Evolutionary conservation across 2,888 invertebrate genomes (phyloP).

Genomic region (Sisyra terminalis): DNA sequence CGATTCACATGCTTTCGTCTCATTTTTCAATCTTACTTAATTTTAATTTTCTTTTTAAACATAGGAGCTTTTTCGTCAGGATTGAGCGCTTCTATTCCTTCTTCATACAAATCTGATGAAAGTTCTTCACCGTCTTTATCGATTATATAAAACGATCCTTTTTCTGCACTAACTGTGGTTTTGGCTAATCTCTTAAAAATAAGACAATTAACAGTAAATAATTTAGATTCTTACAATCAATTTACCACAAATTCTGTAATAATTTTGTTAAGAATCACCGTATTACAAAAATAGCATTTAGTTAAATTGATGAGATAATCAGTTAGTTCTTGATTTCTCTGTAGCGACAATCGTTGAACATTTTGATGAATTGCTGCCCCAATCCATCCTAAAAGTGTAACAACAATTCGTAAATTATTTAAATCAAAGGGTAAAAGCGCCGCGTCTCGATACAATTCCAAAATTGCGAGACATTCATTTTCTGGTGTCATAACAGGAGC

Average conservation of each 20-base stretch:
- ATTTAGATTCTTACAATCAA: background rate
- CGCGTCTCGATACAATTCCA: constrained; percentile 35
- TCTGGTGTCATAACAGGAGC: constrained; percentile 41
- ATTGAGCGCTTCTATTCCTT: constrained; percentile 27
- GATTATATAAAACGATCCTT: constrained; percentile 38
- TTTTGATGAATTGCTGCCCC: constrained; percentile 28
- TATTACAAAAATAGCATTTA: constrained; percentile 35
- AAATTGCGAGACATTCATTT: constrained; percentile 37
- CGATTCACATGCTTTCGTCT: no score
- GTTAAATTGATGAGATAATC: constrained; percentile 24
- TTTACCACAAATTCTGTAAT: constrained; percentile 40
- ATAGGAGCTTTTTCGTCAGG: constrained; percentile 25
- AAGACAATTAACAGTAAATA: background rate
- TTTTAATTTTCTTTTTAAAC: constrained; percentile 33
- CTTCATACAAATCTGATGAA: constrained; percentile 40
- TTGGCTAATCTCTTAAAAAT: constrained; percentile 35
- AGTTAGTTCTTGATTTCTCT: constrained; percentile 26
- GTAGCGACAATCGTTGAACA: constrained; percentile 21
- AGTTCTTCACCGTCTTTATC: constrained; percentile 29
- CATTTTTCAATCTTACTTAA: constrained; percentile 24
- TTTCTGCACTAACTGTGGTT: constrained; percentile 36
- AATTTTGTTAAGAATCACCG: constrained; percentile 36
- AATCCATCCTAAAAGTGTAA: constrained; percentile 26
- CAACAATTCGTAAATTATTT: constrained; percentile 22
- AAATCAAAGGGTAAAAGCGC: constrained; percentile 19